Conservation (phyloP, 2,113 vertebrate species). For the Chaetorhynchus papuensis region DNA sequence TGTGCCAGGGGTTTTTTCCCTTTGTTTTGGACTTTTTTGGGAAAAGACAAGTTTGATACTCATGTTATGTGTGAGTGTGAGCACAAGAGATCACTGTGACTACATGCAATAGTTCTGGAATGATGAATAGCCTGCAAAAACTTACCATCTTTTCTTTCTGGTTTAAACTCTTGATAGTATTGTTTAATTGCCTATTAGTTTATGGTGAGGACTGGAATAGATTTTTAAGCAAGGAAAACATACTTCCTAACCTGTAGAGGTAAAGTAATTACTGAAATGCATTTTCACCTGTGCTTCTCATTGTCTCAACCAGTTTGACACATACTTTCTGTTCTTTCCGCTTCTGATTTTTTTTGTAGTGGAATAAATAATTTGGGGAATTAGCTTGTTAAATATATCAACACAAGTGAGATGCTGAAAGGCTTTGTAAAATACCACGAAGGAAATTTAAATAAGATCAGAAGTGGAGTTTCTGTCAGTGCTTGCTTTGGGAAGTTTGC, state of each 20-base stretch:
- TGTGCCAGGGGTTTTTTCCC: neutral
- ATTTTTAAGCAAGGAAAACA: neutral
- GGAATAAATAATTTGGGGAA: neutral
- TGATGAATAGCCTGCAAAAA: neutral
- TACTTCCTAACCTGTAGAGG: neutral
- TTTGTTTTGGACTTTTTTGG: neutral
- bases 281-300: neutral
- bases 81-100: neutral
- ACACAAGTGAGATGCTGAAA: neutral
- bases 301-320: neutral
- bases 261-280: neutral
- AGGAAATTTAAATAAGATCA: neutral
- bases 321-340: neutral
- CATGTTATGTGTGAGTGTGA: neutral
- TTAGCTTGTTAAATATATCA: neutral
- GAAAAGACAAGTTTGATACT: neutral
- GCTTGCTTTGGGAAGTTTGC: neutral
- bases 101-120: neutral
- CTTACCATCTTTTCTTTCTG: neutral
- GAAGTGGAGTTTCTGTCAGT: neutral
- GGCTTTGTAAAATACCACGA: neutral
- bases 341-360: neutral
- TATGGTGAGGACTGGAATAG: neutral
- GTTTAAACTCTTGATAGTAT: neutral
- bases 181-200: neutral